Evolutionary conservation across 2,797 vertebrate genomes (phyloP), one percentile per base, ranked within the genome.

Genomic region (Periophthalmus magnuspinnatus): DNA sequence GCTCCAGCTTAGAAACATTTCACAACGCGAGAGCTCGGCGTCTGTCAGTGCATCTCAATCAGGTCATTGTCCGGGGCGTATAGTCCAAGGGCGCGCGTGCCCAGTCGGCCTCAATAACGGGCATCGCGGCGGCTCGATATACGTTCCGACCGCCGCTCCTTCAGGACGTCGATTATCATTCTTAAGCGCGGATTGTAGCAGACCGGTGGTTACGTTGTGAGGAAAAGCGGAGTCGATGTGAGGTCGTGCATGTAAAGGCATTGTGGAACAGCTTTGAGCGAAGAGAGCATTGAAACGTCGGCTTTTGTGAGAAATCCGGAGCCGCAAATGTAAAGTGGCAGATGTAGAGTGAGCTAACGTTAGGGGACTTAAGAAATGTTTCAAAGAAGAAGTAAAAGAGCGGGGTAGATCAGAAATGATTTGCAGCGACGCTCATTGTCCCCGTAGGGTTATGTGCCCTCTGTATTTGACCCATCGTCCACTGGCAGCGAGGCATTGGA

Each of bases 31-130:
- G 68, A 78, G 77, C 54, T 36, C 62, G 6, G 72, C 69, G 79
- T 83, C 74, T 72, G 75, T 74, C 71, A 56, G 74, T 83, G 86
- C 83, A 88, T 90, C 81, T 84, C 85, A 90, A 87, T 87, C 76
- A 81, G 81, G 83, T 88, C 88, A 81, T 82, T 80, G 79, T 80
- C 75, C 81, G 69, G 14, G 41, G 60, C 54, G 74, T 17, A 14
- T 1, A 8, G 67, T 77, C 83, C 83, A 90, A 90, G 88, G 89
- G 71, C 82, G 38, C 66, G 70, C 68, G 5, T 74, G 74, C 74
- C 74, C 62, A 66, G 62, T 65, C n/a, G 6, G 16, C 52, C 56
- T 78, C 45, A 36, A 75, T 76, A 67, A 75, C 68, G 70, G 56
- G 47, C 41, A 70, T 66, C 61, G 36, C 21, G 0, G 0, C 19